These are phyloP conservation scores for Pipistrellus kuhlii DNA, from an alignment of 2,797 vertebrate species.

Conservation along the genomic window DNA sequence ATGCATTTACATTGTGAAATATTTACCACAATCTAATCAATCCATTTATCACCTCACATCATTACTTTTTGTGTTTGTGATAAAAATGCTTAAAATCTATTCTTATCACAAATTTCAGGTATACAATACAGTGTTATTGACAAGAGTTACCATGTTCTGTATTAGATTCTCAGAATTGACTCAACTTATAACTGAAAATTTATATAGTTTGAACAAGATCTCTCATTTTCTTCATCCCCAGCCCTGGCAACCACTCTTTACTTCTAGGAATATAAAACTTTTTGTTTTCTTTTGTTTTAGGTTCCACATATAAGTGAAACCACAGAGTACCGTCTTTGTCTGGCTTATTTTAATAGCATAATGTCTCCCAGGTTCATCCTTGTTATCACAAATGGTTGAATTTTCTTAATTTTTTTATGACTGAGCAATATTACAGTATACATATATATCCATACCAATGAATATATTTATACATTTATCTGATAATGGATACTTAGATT, in stretches of 20 bases:
- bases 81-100: not conserved
- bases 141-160: not conserved
- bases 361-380: not conserved
- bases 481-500: not conserved
- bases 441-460: not conserved
- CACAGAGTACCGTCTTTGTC: not conserved
- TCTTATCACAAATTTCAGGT: not conserved
- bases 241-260: not conserved
- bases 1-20: not conserved
- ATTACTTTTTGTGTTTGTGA: not conserved
- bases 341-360: not conserved
- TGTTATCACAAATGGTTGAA: not conserved
- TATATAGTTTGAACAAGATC: not conserved
- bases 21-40: not conserved
- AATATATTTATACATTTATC: not conserved
- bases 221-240: not conserved
- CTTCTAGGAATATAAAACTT: not conserved
- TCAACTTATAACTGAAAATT: not conserved
- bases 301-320: not conserved
- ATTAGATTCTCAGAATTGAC: not conserved
- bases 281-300: not conserved
- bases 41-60: not conserved
- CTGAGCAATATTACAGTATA: not conserved
- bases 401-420: not conserved
- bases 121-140: not conserved